Evolutionary conservation across 2,797 vertebrate genomes (phyloP), one percentile per base, ranked within the genome.

Genomic region (Fistularia tabacaria): DNA sequence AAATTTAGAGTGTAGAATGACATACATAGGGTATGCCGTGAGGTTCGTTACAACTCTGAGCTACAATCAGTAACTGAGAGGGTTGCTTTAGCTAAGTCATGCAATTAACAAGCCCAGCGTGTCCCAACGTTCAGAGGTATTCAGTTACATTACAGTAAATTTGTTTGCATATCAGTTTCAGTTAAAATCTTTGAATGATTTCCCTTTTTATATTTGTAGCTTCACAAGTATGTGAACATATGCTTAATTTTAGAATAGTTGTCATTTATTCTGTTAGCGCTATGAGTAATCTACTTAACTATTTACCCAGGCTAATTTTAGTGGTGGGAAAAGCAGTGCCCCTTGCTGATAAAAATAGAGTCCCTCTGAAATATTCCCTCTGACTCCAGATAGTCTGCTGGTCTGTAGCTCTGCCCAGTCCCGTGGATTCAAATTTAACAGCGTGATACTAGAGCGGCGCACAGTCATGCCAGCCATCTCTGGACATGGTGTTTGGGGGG

Each of bases 311-410:
- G 74, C 90, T 95, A 94, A 92, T 92, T 93, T 91, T 93, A 92
- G 81, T 80, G 73, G 81, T 82, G 77, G 83, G 89, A 92, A 87
- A 81, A 78, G 68, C 72, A 88, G 87, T 87, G 86, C 71, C 87
- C 83, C 90, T 77, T 79, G 73, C 71, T 64, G 79, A 92, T 95
- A 96, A 93, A 96, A 98, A 97, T 97, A 95, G 93, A 93, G 89
- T 86, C 80, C 86, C 90, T 92, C 91, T 81, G 89, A 95, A 95
- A 95, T 97, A 95, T 93, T 93, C 92, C 84, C 81, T 83, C 90
- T 89, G 95, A 95, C 95, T 99, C 95, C 95, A 93, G 92, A 92
- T 93, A 93, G 96, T 98, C 95, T 98, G 92, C 88, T 89, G 85
- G 85, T 89, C 88, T 87, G 88, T 88, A 91, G 82, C 88, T 86